Evolutionary conservation across 2,797 vertebrate species (phyloP), one percentile per base, ranked within the genome.

Genomic region (Sylvia borin): DNA sequence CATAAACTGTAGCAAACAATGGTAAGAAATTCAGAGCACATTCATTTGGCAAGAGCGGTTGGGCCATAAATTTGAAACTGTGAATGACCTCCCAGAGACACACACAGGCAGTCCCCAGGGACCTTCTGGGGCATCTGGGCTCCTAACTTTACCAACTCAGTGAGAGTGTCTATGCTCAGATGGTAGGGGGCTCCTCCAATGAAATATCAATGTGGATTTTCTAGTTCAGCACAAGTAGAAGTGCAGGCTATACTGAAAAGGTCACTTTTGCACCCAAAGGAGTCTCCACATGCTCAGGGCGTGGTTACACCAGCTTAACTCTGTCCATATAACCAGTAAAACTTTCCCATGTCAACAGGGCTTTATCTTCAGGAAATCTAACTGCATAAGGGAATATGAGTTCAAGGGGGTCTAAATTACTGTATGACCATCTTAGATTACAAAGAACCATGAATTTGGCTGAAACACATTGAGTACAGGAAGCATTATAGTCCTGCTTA

Each of bases 361-460:
- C 53, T 94, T 95, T 96, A 94, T 95, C 94, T 88, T 87, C 88
- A 92, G 94, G 95, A 97, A 96, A 95, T 94, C 95, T 93, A 91
- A 92, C 84, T 84, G 68, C 90, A 80, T 85, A 85, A 38, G 91
- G 92, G 92, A 95, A 93, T 95, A 73, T 40, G 43, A 95, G 91
- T 93, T 86, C 80, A 95, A 96, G 94, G 64, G 79, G 80, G 67
- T 80, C 93, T 93, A 87, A 93, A 94, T 95, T 94, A 93, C 81
- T 89, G 38, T 94, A 91, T 89, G 93, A 93, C 80, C 92, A 85
- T 95, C 94, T 96, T 95, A 88, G 77, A 94, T 97, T 96, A 94
- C 93, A 96, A 47, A 8, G 11, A 89, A 70, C 71, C 72, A 79
- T 64, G 92, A 93, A 93, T 95, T 95, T 95, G 90, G 90, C 96